phyloP scores from a whole-genome alignment of 2,113 vertebrate species.

The Myotis davidii region DNA sequence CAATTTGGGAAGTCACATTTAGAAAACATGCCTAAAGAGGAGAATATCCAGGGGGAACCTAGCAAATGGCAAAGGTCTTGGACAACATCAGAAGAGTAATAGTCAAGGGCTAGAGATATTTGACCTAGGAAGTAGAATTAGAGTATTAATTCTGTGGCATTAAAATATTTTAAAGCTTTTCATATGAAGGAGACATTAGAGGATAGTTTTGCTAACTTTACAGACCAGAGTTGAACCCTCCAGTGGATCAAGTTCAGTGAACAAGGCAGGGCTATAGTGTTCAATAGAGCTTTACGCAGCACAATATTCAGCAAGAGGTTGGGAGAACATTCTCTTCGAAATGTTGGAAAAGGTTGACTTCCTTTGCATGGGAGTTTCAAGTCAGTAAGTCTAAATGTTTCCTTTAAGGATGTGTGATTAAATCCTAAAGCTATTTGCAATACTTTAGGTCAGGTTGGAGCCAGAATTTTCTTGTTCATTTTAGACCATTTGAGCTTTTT shows the following conservation, averaged over 20 bases:
- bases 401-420: background rate
- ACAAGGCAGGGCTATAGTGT: accelerated
- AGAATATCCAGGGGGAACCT: accelerated
- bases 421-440: background rate
- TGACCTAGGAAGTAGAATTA: background rate
- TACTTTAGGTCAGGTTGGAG: background rate
- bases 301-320: accelerated
- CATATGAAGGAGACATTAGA: background rate
- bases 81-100: accelerated
- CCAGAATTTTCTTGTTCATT: background rate
- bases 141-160: background rate
- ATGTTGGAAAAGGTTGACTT: accelerated
- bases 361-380: background rate
- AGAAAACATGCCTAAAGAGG: no score
- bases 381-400: accelerated
- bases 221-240: background rate
- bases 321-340: background rate
- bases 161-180: background rate
- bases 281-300: accelerated
- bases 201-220: background rate
- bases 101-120: background rate
- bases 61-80: accelerated
- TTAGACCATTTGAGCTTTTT: background rate
- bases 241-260: accelerated
- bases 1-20: background rate